Base-by-base conservation (phyloP, 1,140 invertebrate genomes). In the Heliconius congener region DNA sequence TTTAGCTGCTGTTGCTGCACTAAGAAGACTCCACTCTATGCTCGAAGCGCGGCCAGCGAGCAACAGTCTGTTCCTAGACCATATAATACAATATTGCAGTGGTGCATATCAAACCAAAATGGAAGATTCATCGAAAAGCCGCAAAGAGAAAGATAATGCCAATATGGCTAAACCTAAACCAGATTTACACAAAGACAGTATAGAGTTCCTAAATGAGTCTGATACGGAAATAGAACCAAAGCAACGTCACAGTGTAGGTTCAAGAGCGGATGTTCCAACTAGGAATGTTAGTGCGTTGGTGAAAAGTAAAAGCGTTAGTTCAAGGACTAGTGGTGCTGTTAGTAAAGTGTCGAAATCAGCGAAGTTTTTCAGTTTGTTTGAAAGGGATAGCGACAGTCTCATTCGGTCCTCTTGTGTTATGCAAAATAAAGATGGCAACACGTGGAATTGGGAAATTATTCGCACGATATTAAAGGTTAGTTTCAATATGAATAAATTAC, bases 391-490 rank as follows among this genome's bases (percentile, higher is more conserved):
- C 79, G 97, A 98, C 82, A 95, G 95, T 83, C 87, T 96, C 71
- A 95, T 98, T 2, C 96, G 96, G 86, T 97, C 98, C 76, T 97
- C 97, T 0, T 95, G 96, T 39, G 97, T 98, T 2, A 93, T 98
- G 76, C 95, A 95, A 27, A 96, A 96, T 82, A 96, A 97, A 78
- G 96, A 97, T 88, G 95, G 96, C 13, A 95, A 95, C 50, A 94
- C 95, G 9, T 99, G 98, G 98, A 96, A 98, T 89, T 98, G 98
- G 98, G 96, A 97, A 84, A 95, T 97, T 27, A 97, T 98, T 81
- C 95, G 95, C 79, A 96, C 97, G 52, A 96, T 98, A 85, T 93
- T 98, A 6, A 97, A 97, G 96, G 97, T 98, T 91, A 88, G 81
- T 76, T 46, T 19, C 34, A 39, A 30, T 34, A n/a, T 39, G 18